Base-by-base conservation (phyloP, 2,797 vertebrate species). In the Heterohyrax brucei region DNA sequence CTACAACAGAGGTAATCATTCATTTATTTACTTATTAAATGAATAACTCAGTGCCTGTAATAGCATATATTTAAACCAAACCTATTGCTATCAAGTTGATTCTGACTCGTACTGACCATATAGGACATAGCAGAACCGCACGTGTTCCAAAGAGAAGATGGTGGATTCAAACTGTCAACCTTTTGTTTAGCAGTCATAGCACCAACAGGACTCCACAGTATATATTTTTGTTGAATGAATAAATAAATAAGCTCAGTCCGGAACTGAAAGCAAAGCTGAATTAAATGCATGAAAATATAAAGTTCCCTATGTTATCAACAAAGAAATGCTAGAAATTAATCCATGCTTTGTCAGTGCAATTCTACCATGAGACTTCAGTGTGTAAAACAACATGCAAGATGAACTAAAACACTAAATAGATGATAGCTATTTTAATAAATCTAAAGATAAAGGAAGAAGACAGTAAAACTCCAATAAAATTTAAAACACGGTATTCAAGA, bases 11-110 rank as follows among this genome's bases (percentile, higher is more conserved):
- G 10, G 28, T 33, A 72, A 88, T n/a, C 19, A 66, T 89, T 66
- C 22, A 76, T 89, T 66, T 28, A 93, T 62, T 89, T 19, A 70
- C 90, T 50, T 64, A 19, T 53, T 93, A 9, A 95, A 90, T 10
- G 81, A 80, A 87, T 30, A 72, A 28, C 22, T 44, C 16, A 68
- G 59, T 72, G 44, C 44, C 39, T 82, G 76, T 18, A 12, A 13
- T n/a, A 86, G 12, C n/a, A 72, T 50, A 21, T 28, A 75, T 59
- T 30, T 66, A 13, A 66, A 26, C 73, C 56, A 93, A 56, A 56
- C 53, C 53, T 10, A 14, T 56, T 56, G 53, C 53, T 13, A 14
- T 56, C 16, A 14, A 56, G 53, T 56, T 56, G 53, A 56, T 56
- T 56, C 53, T 56, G 53, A 56, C 53, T 56, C 53, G 16, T 14